Base-by-base conservation (phyloP, 2,797 vertebrate species). In the Dryobates pubescens region DNA sequence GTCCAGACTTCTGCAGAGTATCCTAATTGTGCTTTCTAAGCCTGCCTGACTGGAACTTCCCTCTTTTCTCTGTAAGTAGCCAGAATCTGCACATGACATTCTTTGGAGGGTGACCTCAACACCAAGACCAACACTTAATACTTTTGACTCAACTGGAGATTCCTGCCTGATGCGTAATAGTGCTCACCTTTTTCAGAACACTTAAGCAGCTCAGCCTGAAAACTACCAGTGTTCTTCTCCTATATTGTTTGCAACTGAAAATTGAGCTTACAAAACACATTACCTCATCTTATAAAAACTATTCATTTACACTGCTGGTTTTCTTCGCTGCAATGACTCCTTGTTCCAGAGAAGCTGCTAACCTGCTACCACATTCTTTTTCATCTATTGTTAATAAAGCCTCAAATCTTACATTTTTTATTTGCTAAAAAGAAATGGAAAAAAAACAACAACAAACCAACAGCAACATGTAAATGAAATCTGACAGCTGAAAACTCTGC, bases 81-180 rank as follows among this genome's bases (percentile, higher is more conserved):
- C 56, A 81, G 49, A 45, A 86, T 61, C 34, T 10, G 38, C 45
- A 81, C 0, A 1, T 54, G 53, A 82, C 38, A 57, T 79, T 71
- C 53, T n/a, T 64, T 3, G 10, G 29, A 75, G 53, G 15, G 7
- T 13, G 32, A 83, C 68, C 62, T 76, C 2, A 0, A 51, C 76
- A 71, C 68, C 88, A 93, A 95, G 49, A 94, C 72, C 68, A 94
- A 95, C 77, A 72, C 27, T 58, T 70, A 82, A 67, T 73, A 67
- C 13, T 86, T 95, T 82, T 90, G 54, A 80, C 32, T n/a, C 27
- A 11, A 12, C 24, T 86, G 30, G 91, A 75, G 67, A 81, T 58
- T 89, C n/a, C 69, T 81, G 41, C 20, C 56, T 56, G 11, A 5
- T 73, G 38, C 22, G 30, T 53, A 74, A 78, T 3, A 88, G 34